Base-by-base conservation (phyloP, 2,113 vertebrate genomes). In the Agapornis roseicollis region DNA sequence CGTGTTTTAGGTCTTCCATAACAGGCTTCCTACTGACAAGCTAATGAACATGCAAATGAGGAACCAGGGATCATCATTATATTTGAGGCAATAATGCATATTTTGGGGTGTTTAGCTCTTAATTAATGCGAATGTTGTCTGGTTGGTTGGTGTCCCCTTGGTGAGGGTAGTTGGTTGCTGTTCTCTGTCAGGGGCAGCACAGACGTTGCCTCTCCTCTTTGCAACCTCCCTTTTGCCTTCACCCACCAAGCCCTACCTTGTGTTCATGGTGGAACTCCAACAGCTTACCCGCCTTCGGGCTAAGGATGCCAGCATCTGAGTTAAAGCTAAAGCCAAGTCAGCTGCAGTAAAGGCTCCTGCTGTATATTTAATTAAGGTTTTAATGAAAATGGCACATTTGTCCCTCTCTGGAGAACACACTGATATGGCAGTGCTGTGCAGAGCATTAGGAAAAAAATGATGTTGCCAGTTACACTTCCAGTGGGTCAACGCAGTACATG, bases 71-170 rank as follows among this genome's bases (percentile, higher is more conserved):
- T 80, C 73, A 81, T 89, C 56, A 46, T 69, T 93, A n/a, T 55
- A 69, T 85, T 74, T 74, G 49, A 80, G 85, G 47, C 44, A 71
- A 47, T 72, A 84, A 90, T 20, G 16, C 3, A 2, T 41, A 9
- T 58, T 78, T 82, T 63, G 46, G 31, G 11, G 24, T 35, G 2
- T 6, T 31, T 53, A 81, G n/a, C 78, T 76, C 87, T 47, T 80
- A 91, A 80, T 82, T 85, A 93, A 90, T 92, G 63, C 56, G 55
- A 46, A 35, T 15, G 70, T 79, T 93, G 60, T 72, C 63, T 74
- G 72, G 56, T 52, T 44, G 24, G 25, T 28, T 91, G 61, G 56
- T 63, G 58, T 93, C 60, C 58, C 64, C 55, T 50, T 63, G 90
- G 55, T 13, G 27, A 69, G 47, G 56, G 29, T 60, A 61, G 4